Conservation (phyloP, 2,888 invertebrate genomes). For the Lochmaea crataegi region DNA sequence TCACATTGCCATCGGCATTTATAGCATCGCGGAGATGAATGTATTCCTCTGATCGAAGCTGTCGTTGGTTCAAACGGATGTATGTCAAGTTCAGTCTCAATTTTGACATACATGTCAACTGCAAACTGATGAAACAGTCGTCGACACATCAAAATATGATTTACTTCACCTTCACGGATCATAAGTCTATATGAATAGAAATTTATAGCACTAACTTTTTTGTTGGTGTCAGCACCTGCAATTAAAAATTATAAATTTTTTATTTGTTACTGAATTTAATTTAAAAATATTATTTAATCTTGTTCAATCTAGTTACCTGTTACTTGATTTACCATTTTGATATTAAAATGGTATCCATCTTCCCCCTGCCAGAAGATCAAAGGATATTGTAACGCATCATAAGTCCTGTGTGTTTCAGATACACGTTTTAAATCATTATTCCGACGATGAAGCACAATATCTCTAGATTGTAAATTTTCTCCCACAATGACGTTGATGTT, state of each 20-base stretch:
- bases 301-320: conserved; percentile 1
- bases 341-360: conserved; percentile 14
- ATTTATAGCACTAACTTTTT: conserved; percentile 51
- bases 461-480: conserved; percentile 11
- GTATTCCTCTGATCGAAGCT: conserved; percentile 56
- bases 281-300: background rate
- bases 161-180: conserved; percentile 50
- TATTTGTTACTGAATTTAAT: background rate
- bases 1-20: conserved; percentile 19
- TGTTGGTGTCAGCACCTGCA: conserved; percentile 44
- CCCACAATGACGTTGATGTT: conserved; percentile 10
- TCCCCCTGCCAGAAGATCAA: conserved; percentile 15
- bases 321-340: conserved; percentile 3
- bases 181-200: conserved; percentile 54
- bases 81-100: conserved; percentile 59
- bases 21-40: conserved; percentile 59
- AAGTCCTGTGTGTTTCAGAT: conserved; percentile 1
- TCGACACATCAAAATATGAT: conserved; percentile 53
- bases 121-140: conserved; percentile 56
- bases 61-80: conserved; percentile 54
- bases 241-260: background rate
- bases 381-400: conserved; percentile 7
- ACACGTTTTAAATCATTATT: conserved; percentile 8
- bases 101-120: conserved; percentile 62
- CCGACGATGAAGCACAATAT: conserved; percentile 1